Percentiles rank a stretch among this genome's conserved stretches.
Evolutionary conservation across 1,140 invertebrate genomes (phyloP).

Genomic region (Orussus abietinus): DNA sequence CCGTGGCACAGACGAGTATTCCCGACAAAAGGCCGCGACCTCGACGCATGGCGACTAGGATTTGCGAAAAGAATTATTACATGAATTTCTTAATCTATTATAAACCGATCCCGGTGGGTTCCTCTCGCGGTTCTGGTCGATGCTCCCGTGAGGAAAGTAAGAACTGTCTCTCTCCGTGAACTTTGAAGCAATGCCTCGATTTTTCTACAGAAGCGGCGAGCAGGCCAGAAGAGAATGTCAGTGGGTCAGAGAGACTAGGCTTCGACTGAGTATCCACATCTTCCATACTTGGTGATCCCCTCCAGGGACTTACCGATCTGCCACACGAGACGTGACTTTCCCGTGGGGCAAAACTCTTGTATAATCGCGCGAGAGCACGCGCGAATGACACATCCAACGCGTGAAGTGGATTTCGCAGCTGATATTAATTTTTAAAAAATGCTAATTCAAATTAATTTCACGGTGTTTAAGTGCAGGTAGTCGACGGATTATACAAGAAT

Average conservation of each 20-base stretch:
- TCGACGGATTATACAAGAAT: too few relatives aligned
- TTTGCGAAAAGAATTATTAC: conserved; percentile 5
- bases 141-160: conserved; percentile 9
- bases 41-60: conserved; percentile 29
- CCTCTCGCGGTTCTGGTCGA: not conserved
- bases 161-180: conserved; percentile 5
- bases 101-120: not conserved
- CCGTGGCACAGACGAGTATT: conserved; percentile 22
- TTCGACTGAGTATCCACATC: not conserved
- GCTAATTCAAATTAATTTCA: too few relatives aligned
- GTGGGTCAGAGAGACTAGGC: conserved; percentile 44
- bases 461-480: too few relatives aligned
- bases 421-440: too few relatives aligned
- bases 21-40: conserved; percentile 24
- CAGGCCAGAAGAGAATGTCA: conserved; percentile 50
- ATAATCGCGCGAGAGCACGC: too few relatives aligned
- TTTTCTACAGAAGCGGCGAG: conserved; percentile 13
- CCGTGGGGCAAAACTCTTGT: too few relatives aligned
- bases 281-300: not conserved
- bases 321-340: too few relatives aligned
- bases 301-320: too few relatives aligned
- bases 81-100: conserved; percentile 7
- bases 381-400: too few relatives aligned
- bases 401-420: too few relatives aligned
- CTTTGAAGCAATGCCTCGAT: conserved; percentile 20